phyloP scores from a whole-genome alignment of 2,888 invertebrate genomes.

The Suillia variegata region DNA sequence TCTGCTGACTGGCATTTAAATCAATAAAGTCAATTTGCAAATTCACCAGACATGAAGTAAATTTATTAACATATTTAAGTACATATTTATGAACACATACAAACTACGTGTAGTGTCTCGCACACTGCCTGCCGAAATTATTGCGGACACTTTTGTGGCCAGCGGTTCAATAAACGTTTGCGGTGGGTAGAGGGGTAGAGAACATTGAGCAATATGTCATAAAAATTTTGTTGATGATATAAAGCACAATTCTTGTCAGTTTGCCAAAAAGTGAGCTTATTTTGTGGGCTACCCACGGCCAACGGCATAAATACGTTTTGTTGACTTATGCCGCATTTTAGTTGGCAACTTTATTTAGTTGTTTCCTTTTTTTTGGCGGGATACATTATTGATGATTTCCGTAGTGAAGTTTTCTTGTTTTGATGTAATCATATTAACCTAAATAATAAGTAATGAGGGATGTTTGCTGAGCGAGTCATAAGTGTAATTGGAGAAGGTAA shows the following conservation, averaged over 20 bases:
- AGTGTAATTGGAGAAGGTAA: not conserved
- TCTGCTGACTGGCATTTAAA: slow-evolving; percentile 16
- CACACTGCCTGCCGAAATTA: too few relatives aligned
- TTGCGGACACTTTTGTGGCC: too few relatives aligned
- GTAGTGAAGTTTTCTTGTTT: not conserved
- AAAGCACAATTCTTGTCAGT: not conserved
- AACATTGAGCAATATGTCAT: not conserved
- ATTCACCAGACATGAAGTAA: slow-evolving; percentile 32
- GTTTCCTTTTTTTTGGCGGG: not conserved
- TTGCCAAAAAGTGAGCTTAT: slow-evolving; percentile 4
- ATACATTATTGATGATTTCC: slow-evolving; percentile 5
- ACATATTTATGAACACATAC: too few relatives aligned
- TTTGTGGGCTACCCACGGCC: too few relatives aligned
- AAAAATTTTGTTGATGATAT: too few relatives aligned
- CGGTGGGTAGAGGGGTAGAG: too few relatives aligned
- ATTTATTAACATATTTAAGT: slow-evolving; percentile 27
- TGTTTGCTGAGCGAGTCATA: not conserved
- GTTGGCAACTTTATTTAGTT: not conserved
- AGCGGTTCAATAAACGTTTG: not conserved
- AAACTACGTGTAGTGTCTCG: too few relatives aligned
- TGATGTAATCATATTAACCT: slow-evolving; percentile 8
- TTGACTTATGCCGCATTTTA: too few relatives aligned
- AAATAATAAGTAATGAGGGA: too few relatives aligned
- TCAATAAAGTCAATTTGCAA: slow-evolving; percentile 35
- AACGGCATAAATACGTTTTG: too few relatives aligned